Evolutionary conservation across 2,113 vertebrate genomes (phyloP), one percentile per base, ranked within the genome.

Genomic region (Miniopterus natalensis): DNA sequence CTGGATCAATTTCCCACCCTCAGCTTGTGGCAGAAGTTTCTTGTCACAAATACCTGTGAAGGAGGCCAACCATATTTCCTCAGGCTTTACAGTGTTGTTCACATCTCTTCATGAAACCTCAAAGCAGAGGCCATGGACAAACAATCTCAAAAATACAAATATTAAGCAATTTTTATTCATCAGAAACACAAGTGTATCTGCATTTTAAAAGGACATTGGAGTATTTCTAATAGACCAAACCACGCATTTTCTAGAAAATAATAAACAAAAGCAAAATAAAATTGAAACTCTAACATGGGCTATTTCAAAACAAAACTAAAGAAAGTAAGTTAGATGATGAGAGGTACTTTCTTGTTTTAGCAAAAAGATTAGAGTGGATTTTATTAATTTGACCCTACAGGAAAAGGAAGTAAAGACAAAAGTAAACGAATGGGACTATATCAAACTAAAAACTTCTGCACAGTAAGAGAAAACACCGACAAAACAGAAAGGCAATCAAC

Each of bases 291-390:
- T 57, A 51, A 65, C 13, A 66, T 20, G 1, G 27, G 14, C 0
- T 68, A 31, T 61, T 79, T 92, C 70, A 88, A 91, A 74, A 2
- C 31, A 74, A 83, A 53, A 85, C 8, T 31, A 88, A 92, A 73
- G 29, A 29, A 47, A 53, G 29, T 71, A 66, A 27, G 5, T 55
- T 63, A 92, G 71, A 57, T n/a, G 9, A 4, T 42, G 13, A 77
- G 31, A 27, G 1, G 1, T 49, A 55, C 4, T 31, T 91, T 65
- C 78, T 78, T 49, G 18, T 59, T 83, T 77, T 61, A 93, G 11
- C 13, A 27, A 68, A 92, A 31, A n/a, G 6, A 18, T 66, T 18
- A 66, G 65, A 66, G 15, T 29, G 15, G 15, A 8, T 66, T 66
- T 66, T 36, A 66, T 66, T 13, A 66, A 66, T 66, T n/a, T 66